phyloP scores from a whole-genome alignment of 2,888 invertebrate species.

The Copidosoma aretas region DNA sequence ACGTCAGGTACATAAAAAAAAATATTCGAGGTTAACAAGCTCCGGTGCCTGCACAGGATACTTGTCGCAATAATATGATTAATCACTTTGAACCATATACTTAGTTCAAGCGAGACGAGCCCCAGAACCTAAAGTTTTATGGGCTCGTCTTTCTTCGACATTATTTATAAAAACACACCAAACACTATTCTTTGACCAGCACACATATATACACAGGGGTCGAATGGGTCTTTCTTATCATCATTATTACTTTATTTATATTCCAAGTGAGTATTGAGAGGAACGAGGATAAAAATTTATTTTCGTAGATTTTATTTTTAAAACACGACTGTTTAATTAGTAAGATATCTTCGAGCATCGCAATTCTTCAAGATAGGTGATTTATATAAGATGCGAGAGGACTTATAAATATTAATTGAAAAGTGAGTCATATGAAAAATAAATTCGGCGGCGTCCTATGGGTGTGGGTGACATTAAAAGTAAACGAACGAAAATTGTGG shows the following conservation, averaged over 20 bases:
- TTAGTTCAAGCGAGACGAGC: neutral
- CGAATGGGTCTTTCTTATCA: slow-evolving; percentile 20
- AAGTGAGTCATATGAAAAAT: slow-evolving; percentile 11
- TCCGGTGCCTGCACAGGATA: slow-evolving; percentile 8
- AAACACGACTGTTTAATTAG: slow-evolving; percentile 14
- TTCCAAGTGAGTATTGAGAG: neutral
- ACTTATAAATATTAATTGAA: slow-evolving; percentile 29
- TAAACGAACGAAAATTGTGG: slow-evolving; percentile 22
- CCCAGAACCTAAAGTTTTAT: neutral
- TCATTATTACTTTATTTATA: slow-evolving; percentile 7
- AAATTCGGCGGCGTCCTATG: slow-evolving; percentile 47
- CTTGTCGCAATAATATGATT: slow-evolving; percentile 4
- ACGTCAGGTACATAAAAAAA: slow-evolving; percentile 9
- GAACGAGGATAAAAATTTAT: slow-evolving; percentile 13
- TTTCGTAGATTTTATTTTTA: slow-evolving; percentile 14
- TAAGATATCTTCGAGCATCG: slow-evolving; percentile 19
- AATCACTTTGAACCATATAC: slow-evolving; percentile 1
- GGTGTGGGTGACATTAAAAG: slow-evolving; percentile 36
- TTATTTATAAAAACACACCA: slow-evolving; percentile 20
- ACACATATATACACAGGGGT: slow-evolving; percentile 18
- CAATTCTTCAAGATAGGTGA: slow-evolving; percentile 19
- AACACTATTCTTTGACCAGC: slow-evolving; percentile 21
- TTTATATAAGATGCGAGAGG: slow-evolving; percentile 29
- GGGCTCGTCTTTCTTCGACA: slow-evolving; percentile 22
- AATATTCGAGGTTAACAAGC: slow-evolving; percentile 1